Evolutionary conservation across 92 coral and sea anemone genomes (phyloP), one percentile per base, ranked within the genome.

Genomic region (Anthopleura xanthogrammica): DNA sequence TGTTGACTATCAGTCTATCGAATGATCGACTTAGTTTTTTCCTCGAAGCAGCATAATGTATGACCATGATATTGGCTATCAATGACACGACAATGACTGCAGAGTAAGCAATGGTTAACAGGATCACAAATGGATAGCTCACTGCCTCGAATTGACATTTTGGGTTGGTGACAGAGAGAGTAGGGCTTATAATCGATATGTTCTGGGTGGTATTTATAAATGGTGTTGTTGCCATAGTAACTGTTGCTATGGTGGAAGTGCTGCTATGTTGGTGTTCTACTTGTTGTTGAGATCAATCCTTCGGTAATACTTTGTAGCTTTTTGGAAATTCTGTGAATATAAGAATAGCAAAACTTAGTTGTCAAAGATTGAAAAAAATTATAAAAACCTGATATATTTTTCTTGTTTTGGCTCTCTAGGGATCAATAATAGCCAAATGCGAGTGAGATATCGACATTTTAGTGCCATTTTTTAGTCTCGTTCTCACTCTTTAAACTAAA

Each of bases 1-100:
- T 82, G 72, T 82, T 82, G 22, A 82, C 72, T 20, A 82, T 82
- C 19, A 77, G 80, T 29, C 85, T 42, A 74, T 82, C 79, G 48
- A 82, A 82, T 1, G 85, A 74, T 55, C 79, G n/a, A 17, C 79
- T 50, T n/a, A 82, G 23, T 16, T 82, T 82, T 7, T 46, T 54
- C n/a, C 79, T 65, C 39, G 79, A n/a, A 6, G 72, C 80, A 13
- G 85, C 85, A 54, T 72, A 70, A 39, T 65, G 85, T 7, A 82
- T 82, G 4, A 82, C 85, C 85, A 82, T 82, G 16, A 57, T 56
- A 16, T 82, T 82, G 3, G 79, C 85, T 0, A 82, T 82, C 52
- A 74, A 72, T 2, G 85, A 82, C 50, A 73, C 60, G 2, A 77
- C 46, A 11, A 77, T 77, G 13, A 77, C 60, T n/a, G 62, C 80